These are phyloP conservation scores for Sebastes alutus DNA, from an alignment of 2,797 vertebrate species.

Conservation along the genomic window DNA sequence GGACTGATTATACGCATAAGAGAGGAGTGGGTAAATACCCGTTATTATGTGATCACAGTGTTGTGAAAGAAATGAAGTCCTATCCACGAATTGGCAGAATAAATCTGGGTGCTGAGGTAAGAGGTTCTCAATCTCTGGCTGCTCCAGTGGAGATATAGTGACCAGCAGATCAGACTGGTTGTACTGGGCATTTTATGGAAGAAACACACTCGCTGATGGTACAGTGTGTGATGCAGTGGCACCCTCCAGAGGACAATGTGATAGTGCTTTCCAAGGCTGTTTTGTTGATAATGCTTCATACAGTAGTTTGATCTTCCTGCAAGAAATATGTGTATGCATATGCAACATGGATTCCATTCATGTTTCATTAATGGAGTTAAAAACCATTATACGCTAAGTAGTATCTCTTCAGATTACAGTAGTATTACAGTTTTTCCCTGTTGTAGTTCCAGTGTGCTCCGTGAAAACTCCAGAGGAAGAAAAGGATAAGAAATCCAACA, in stretches of 20 bases:
- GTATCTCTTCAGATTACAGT: neutral
- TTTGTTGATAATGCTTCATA: neutral
- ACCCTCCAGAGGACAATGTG: constrained; percentile 53
- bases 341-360: neutral
- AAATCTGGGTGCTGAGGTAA: neutral
- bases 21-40: constrained; percentile 9
- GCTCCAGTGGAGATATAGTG: neutral
- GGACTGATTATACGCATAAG: neutral
- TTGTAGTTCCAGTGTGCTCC: neutral
- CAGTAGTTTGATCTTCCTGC: neutral
- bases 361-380: neutral
- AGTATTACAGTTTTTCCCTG: neutral
- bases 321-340: neutral
- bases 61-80: neutral
- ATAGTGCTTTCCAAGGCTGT: neutral
- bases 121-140: neutral
- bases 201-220: neutral
- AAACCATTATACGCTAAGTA: neutral
- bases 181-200: neutral
- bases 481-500: neutral
- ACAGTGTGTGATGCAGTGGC: constrained; percentile 8
- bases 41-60: neutral
- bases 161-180: neutral
- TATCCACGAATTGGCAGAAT: neutral
- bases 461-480: neutral